phyloP scores from a whole-genome alignment of 2,797 vertebrate species.

The Syngnathus acus region DNA sequence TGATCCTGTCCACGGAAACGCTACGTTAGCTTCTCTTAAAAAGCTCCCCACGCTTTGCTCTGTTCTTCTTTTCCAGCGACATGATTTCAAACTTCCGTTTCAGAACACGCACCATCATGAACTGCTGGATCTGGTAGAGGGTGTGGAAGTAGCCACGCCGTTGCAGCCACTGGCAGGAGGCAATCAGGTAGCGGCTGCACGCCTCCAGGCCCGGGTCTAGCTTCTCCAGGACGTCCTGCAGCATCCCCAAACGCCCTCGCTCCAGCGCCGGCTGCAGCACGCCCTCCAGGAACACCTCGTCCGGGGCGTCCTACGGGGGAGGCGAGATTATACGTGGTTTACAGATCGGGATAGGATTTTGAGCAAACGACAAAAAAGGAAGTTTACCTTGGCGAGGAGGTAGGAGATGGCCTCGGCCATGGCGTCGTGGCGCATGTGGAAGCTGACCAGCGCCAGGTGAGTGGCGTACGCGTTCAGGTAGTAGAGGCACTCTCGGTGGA shows the following conservation, averaged over 20 bases:
- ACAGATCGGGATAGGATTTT: not conserved
- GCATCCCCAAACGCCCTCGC: constrained; percentile 74
- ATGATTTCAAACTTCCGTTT: too few species aligned
- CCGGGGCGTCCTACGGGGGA: constrained; percentile 77
- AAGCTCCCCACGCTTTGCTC: too few species aligned
- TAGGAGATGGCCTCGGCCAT: constrained; percentile 82
- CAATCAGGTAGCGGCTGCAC: constrained; percentile 87
- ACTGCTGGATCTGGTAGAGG: constrained; percentile 92
- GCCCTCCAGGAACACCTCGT: constrained; percentile 90
- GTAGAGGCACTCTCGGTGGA: constrained; percentile 88
- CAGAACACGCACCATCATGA: constrained; percentile 78
- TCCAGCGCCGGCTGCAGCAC: constrained; percentile 85
- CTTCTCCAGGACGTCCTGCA: constrained; percentile 84
- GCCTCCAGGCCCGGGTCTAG: constrained; percentile 82
- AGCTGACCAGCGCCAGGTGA: constrained; percentile 85
- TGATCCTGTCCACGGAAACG: constrained; percentile 74
- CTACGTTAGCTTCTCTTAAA: not conserved
- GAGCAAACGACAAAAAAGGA: not conserved
- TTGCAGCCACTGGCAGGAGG: constrained; percentile 91
- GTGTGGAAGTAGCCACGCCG: constrained; percentile 83
- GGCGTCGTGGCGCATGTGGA: constrained; percentile 85
- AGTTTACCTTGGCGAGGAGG: constrained; percentile 80
- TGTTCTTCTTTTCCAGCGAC: not conserved
- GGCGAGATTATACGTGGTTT: not conserved
- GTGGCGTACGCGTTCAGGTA: constrained; percentile 88